Evolutionary conservation across 2,888 invertebrate genomes (phyloP), one percentile per base, ranked within the genome.

Genomic region (Tipula lateralis): DNA sequence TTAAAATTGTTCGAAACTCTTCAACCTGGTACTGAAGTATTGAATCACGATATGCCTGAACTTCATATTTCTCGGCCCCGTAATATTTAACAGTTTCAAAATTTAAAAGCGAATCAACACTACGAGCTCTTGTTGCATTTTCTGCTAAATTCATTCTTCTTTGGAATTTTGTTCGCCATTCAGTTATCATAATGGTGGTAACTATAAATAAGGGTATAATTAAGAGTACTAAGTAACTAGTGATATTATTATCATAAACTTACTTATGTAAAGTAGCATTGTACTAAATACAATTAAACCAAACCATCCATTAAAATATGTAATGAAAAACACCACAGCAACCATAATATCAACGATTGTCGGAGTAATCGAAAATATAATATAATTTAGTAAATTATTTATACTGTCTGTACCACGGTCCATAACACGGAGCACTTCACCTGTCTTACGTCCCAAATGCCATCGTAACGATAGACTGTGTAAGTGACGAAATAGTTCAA

Each of bases 1-100:
- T 96, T 7, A 97, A 92, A 86, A 93, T 92, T 0, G 96, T 94
- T 87, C 95, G 95, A 93, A 96, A 99, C 91, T 99, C 99, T 90
- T 97, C 96, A 89, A 91, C 94, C 93, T 97, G 98, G 89, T 92
- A 99, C 86, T 94, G 93, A 2, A 95, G 88, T 87, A 99, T 96
- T n/a, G 97, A 95, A 19, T 94, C 94, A 86, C 93, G 92, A 88
- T 97, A 99, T 12, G 95, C 92, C 13, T 95, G 91, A 0, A 97
- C 96, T 91, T 99, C 99, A 90, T 97, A 99, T 0, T 93, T 89
- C 89, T 99, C 99, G 0, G 97, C 98, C 4, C 96, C 96, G 89
- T 99, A 99, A 91, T 99, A 99, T 89, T 99, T 99, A 0, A 99
- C 99, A 0, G 99, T 99, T 91, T 99, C 99, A 91, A 97, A 99